Evolutionary conservation across 1,140 invertebrate genomes (phyloP).

Genomic region (Drosophila subobscura): DNA sequence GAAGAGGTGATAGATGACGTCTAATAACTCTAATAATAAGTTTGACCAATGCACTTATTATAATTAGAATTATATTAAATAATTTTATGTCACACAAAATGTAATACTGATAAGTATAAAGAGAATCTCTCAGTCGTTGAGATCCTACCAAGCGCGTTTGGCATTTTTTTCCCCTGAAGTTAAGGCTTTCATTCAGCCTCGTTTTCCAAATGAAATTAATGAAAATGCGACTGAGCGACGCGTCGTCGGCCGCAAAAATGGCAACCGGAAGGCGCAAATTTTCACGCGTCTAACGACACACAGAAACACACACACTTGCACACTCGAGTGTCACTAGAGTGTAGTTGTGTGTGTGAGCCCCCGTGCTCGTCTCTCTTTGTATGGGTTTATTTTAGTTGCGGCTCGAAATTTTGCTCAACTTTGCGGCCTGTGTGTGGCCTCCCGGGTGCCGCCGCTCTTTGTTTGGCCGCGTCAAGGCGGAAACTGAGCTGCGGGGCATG

Average conservation of each 20-base stretch:
- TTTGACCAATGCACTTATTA: too few relatives aligned
- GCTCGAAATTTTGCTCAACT: constrained; percentile 48
- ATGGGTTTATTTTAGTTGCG: constrained; percentile 48
- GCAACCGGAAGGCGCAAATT: constrained; percentile 50
- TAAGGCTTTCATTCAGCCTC: constrained; percentile 24
- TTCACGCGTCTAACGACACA: constrained; percentile 33
- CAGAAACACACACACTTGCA: background rate
- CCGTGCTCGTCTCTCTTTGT: constrained; percentile 1
- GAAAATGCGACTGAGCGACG: constrained; percentile 43
- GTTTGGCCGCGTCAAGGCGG: constrained; percentile 46
- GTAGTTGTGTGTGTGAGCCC: background rate
- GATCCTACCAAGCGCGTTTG: background rate
- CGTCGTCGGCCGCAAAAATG: constrained; percentile 31
- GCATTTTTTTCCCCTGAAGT: background rate
- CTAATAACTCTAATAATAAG: too few relatives aligned
- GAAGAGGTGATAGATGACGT: too few relatives aligned
- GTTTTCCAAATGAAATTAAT: constrained; percentile 72
- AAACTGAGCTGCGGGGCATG: constrained; percentile 40
- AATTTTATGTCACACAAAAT: too few relatives aligned
- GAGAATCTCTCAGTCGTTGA: background rate
- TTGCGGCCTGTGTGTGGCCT: constrained; percentile 28
- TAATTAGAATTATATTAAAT: too few relatives aligned
- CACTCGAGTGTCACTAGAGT: background rate
- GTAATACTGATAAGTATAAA: background rate
- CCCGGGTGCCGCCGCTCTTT: constrained; percentile 41